A percentile compares a stretch with the other conserved stretches of the same genome.
Conservation (phyloP, 2,113 vertebrate species). For the Dascyllus trimaculatus region DNA sequence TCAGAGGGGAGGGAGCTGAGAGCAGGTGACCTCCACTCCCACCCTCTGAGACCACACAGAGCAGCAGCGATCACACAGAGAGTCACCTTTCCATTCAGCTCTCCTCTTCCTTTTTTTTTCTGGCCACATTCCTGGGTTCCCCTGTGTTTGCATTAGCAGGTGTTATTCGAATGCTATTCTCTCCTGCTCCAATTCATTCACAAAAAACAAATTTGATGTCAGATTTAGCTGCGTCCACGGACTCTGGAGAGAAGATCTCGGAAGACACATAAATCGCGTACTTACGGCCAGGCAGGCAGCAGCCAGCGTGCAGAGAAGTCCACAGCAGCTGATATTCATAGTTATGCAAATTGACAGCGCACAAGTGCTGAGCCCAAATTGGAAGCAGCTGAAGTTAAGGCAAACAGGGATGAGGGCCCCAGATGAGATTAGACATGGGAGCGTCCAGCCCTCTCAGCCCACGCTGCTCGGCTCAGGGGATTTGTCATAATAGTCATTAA, state of each 20-base stretch:
- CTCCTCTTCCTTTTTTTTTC: background rate
- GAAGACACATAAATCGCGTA: constrained; percentile 19
- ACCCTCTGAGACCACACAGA: constrained; percentile 60
- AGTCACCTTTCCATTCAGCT: constrained; percentile 30
- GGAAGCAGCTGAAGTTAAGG: constrained; percentile 74
- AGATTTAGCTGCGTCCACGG: constrained; percentile 16
- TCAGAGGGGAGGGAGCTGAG: constrained; percentile 48
- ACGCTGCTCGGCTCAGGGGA: constrained; percentile 36
- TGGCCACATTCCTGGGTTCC: constrained; percentile 22
- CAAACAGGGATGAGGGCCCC: constrained; percentile 46
- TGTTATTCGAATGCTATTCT: constrained; percentile 33
- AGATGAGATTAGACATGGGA: constrained; percentile 59
- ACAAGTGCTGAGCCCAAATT: constrained; percentile 68
- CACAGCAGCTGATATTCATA: constrained; percentile 68
- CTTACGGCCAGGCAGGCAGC: constrained; percentile 23
- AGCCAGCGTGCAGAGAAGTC: constrained; percentile 29
- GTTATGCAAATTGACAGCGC: constrained; percentile 62
- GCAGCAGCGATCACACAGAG: constrained; percentile 1
- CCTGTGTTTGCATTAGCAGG: constrained; percentile 28
- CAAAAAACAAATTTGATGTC: constrained; percentile 24
- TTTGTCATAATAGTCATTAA: constrained; percentile 56
- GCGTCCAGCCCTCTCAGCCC: constrained; percentile 31
- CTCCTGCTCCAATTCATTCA: constrained; percentile 25
- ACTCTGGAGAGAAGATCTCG: constrained; percentile 18
- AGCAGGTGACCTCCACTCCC: constrained; percentile 61